A percentile compares a stretch with the other conserved stretches of the same genome.
Conservation (phyloP, 2,797 vertebrate species). For the Danio aesculapii region DNA sequence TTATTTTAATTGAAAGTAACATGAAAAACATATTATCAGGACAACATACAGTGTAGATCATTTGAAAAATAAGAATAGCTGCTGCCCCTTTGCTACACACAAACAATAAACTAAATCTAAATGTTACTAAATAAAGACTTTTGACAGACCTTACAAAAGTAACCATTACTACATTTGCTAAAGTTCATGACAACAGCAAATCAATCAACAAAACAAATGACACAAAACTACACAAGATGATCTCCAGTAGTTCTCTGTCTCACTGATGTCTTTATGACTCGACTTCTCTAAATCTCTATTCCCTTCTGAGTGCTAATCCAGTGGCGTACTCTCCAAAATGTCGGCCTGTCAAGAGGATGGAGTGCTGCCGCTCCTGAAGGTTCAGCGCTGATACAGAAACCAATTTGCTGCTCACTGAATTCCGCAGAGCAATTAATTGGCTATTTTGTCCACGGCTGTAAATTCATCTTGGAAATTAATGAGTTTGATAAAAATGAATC, state of each 20-base stretch:
- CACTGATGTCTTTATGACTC: constrained; percentile 20
- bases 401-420: constrained; percentile 78
- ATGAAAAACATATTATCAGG: too few relatives aligned
- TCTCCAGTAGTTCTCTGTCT: constrained; percentile 15
- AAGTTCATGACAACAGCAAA: not conserved
- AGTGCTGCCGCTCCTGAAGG: constrained; percentile 26
- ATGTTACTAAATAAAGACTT: not conserved
- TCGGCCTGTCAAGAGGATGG: constrained; percentile 38
- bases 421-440: constrained; percentile 75
- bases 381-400: constrained; percentile 70
- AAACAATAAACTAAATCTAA: too few relatives aligned
- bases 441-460: constrained; percentile 76
- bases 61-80: too few relatives aligned
- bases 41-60: too few relatives aligned
- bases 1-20: too few relatives aligned
- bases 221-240: not conserved
- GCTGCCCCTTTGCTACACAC: too few relatives aligned
- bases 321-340: constrained; percentile 45
- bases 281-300: constrained; percentile 39
- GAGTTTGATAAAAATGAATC: constrained; percentile 77
- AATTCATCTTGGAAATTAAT: constrained; percentile 80
- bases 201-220: constrained; percentile 1
- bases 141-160: not conserved
- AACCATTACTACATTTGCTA: not conserved
- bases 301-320: constrained; percentile 31